Evolutionary conservation across 2,888 invertebrate genomes (phyloP).

Genomic region (Noctua janthina): DNA sequence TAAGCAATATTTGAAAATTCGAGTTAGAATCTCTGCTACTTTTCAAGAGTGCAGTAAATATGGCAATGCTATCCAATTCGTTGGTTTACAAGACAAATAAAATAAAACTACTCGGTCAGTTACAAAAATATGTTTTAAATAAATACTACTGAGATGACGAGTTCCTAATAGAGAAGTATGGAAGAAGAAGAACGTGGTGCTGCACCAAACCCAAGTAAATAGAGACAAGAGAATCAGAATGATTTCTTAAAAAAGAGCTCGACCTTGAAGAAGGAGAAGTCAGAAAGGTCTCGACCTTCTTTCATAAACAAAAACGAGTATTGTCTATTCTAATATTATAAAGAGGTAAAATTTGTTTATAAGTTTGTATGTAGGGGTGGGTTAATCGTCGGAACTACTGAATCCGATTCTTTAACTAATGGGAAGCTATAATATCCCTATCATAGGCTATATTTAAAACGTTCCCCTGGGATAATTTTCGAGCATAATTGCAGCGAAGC

Average conservation of each 20-base stretch:
- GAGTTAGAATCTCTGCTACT: too few species aligned
- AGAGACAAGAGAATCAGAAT: not conserved
- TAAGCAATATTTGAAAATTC: not conserved
- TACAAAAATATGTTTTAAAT: not conserved
- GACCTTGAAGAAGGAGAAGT: not conserved
- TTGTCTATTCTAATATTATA: not conserved
- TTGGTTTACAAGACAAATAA: not conserved
- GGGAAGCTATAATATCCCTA: not conserved
- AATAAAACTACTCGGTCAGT: not conserved
- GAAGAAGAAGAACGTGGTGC: not conserved
- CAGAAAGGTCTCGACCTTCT: too few species aligned
- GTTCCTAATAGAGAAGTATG: not conserved
- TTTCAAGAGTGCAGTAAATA: not conserved
- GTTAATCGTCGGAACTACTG: not conserved
- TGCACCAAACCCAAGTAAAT: not conserved
- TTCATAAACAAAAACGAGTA: too few species aligned
- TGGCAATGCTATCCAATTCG: not conserved
- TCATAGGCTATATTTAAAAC: not conserved
- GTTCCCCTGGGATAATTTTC: not conserved
- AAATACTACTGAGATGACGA: not conserved
- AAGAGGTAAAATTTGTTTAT: not conserved
- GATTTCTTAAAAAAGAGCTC: not conserved
- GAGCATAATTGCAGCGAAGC: too few species aligned
- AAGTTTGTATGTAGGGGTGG: not conserved
- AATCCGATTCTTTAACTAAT: not conserved